These are phyloP conservation scores for Cinclus mexicanus DNA, from an alignment of 2,113 vertebrate genomes.

Conservation along the genomic window DNA sequence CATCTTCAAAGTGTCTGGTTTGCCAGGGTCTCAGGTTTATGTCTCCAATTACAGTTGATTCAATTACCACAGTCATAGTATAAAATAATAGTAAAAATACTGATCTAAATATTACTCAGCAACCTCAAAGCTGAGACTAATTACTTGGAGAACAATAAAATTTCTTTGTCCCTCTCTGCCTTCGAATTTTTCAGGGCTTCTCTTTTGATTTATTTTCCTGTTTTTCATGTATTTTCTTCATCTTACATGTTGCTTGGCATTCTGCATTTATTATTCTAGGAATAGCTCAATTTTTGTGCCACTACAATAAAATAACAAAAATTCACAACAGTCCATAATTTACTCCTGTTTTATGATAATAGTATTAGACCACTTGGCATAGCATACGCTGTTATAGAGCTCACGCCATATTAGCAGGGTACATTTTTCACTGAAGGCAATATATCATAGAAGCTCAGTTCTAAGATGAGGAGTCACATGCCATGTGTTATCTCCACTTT, in stretches of 20 bases:
- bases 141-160: not conserved
- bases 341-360: not conserved
- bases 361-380: not conserved
- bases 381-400: not conserved
- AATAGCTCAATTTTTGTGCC: not conserved
- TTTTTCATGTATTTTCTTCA: not conserved
- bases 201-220: not conserved
- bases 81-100: not conserved
- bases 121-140: not conserved
- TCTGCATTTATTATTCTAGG: not conserved
- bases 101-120: not conserved
- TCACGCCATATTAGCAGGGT: not conserved
- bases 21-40: too few relatives aligned
- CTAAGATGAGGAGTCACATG: too few relatives aligned
- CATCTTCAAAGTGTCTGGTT: too few relatives aligned
- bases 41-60: too few relatives aligned
- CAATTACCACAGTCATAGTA: not conserved
- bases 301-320: not conserved
- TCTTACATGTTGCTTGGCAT: not conserved
- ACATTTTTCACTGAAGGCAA: not conserved
- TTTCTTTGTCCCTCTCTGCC: fast-evolving
- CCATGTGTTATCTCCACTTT: not conserved
- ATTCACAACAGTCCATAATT: not conserved
- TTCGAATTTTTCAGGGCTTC: fast-evolving
- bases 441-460: not conserved